Evolutionary conservation across 2,888 invertebrate genomes (phyloP).

Genomic region (Tinea trinotella): DNA sequence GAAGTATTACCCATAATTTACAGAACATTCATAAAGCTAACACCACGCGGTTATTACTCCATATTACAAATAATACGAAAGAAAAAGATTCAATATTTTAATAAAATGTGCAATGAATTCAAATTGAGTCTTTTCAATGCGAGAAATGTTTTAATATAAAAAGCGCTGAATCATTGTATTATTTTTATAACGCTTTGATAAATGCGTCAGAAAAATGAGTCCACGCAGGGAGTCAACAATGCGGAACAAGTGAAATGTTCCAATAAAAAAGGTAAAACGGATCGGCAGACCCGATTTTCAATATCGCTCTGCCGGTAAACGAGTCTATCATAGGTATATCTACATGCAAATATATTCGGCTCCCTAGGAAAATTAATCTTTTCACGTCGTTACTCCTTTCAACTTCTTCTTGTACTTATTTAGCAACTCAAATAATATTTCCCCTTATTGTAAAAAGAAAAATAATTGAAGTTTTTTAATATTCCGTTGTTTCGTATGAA

Average conservation of each 20-base stretch:
- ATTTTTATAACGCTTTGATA: constrained; percentile 34
- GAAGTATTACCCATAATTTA: neutral
- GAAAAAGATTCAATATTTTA: neutral
- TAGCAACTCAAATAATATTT: no score
- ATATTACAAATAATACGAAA: neutral
- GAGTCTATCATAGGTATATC: constrained; percentile 24
- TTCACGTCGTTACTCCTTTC: neutral
- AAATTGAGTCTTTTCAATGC: neutral
- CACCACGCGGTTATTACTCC: neutral
- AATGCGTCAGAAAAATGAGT: constrained; percentile 53
- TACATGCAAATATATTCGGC: neutral
- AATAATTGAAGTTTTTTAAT: no score
- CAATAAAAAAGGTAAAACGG: constrained; percentile 53
- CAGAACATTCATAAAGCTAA: neutral
- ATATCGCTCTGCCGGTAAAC: constrained; percentile 53
- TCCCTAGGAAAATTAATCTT: neutral
- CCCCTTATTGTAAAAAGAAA: no score
- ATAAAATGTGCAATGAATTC: constrained; percentile 9
- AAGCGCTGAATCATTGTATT: constrained; percentile 1
- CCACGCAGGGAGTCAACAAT: constrained; percentile 50
- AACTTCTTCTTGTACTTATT: neutral
- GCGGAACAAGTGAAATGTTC: constrained; percentile 58
- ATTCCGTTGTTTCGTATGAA: no score
- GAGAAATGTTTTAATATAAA: constrained; percentile 9
- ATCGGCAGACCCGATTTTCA: constrained; percentile 48